phyloP scores from a whole-genome alignment of 2,888 invertebrate species.

The Nephrotoma guestfalica region DNA sequence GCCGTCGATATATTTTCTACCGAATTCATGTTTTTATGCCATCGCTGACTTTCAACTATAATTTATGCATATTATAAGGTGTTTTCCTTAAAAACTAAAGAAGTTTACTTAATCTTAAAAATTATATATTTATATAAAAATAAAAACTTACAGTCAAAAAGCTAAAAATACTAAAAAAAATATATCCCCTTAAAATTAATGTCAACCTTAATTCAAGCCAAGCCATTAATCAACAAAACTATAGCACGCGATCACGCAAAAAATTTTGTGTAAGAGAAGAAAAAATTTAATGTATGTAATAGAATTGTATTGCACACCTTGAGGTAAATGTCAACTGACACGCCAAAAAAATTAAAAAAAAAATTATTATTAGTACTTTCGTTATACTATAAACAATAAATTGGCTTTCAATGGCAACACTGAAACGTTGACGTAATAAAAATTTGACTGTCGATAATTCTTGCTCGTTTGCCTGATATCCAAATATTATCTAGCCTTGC shows the following conservation, averaged over 20 bases:
- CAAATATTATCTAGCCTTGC: not conserved
- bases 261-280: not conserved
- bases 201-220: constrained; percentile 5
- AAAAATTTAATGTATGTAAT: constrained; percentile 4
- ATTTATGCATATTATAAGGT: not conserved
- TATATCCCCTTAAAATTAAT: constrained; percentile 2
- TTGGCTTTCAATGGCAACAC: not conserved
- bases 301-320: constrained; percentile 6
- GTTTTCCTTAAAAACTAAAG: not conserved
- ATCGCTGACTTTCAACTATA: not conserved
- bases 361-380: not conserved
- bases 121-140: not conserved
- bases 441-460: not conserved
- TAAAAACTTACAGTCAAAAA: not conserved
- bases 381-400: not conserved
- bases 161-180: not conserved
- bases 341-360: not conserved
- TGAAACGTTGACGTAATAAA: not conserved
- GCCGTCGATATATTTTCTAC: not conserved
- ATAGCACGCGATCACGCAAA: constrained; percentile 4
- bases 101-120: not conserved
- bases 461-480: not conserved
- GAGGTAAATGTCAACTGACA: constrained; percentile 6
- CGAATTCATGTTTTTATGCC: not conserved
- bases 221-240: constrained; percentile 5